Conservation (phyloP, 2,888 invertebrate genomes). For the Orgyia antiqua region DNA sequence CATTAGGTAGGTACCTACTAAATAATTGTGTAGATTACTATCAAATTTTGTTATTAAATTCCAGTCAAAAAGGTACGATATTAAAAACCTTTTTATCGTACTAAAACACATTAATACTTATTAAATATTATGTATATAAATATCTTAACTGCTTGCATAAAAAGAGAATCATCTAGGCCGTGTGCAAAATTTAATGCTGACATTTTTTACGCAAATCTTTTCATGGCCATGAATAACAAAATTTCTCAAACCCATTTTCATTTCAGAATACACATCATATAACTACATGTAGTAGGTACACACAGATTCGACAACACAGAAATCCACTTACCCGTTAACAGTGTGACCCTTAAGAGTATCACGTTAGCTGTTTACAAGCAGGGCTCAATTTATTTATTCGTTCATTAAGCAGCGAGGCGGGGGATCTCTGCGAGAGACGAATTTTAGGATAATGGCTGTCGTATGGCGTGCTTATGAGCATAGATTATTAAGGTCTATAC, state of each 20-base stretch:
- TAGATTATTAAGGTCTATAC: conserved; percentile 32
- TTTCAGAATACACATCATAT: conserved; percentile 32
- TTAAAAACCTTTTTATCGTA: too few relatives aligned
- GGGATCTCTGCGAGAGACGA: conserved; percentile 65
- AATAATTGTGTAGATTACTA: too few relatives aligned
- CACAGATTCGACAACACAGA: conserved; percentile 69
- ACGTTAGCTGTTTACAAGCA: conserved; percentile 66
- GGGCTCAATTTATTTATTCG: conserved; percentile 75
- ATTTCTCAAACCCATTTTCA: conserved; percentile 19
- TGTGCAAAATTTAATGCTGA: too few relatives aligned
- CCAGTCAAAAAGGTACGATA: too few relatives aligned
- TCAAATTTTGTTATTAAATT: too few relatives aligned
- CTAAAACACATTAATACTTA: too few relatives aligned
- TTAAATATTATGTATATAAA: too few relatives aligned
- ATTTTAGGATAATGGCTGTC: conserved; percentile 69
- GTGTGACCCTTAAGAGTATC: conserved; percentile 59
- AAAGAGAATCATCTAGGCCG: too few relatives aligned
- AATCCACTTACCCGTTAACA: conserved; percentile 77
- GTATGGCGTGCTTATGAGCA: conserved; percentile 36
- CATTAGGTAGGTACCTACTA: too few relatives aligned
- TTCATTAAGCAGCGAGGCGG: conserved; percentile 67
- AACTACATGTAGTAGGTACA: conserved; percentile 40
- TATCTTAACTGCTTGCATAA: too few relatives aligned
- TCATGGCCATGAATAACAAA: conserved; percentile 23
- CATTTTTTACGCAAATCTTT: too few relatives aligned